Evolutionary conservation across 2,888 invertebrate genomes (phyloP).

Genomic region (Aquatica leii): DNA sequence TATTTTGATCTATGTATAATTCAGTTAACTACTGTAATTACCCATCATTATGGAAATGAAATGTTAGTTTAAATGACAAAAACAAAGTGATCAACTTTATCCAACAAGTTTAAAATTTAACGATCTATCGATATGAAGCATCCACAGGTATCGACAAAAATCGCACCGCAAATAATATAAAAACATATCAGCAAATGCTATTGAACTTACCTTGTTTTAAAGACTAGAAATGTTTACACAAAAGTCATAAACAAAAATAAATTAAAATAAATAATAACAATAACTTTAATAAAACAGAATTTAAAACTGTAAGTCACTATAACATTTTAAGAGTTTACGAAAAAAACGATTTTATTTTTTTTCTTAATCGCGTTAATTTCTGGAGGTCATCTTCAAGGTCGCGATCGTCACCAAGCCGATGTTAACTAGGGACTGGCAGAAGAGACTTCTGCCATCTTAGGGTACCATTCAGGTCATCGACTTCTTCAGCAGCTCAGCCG

Average conservation of each 20-base stretch:
- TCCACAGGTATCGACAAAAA: not conserved
- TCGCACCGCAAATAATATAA: not conserved
- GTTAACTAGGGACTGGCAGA: conserved; percentile 54
- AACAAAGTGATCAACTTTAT: conserved; percentile 19
- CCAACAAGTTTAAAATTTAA: conserved; percentile 26
- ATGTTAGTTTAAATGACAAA: conserved; percentile 3
- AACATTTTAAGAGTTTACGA: conserved; percentile 23
- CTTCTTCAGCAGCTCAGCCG: conserved; percentile 51
- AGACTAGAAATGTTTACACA: conserved; percentile 36
- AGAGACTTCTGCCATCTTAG: conserved; percentile 56
- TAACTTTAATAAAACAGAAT: conserved; percentile 17
- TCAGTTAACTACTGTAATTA: too few species aligned
- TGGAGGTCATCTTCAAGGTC: conserved; percentile 54
- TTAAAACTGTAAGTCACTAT: conserved; percentile 22
- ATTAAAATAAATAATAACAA: conserved; percentile 31
- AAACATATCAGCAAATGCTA: conserved; percentile 1
- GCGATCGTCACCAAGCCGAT: conserved; percentile 54
- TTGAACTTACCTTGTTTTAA: conserved; percentile 29
- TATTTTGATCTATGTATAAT: too few species aligned
- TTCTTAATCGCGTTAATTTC: conserved; percentile 47
- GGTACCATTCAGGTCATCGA: conserved; percentile 55
- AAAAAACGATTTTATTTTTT: not conserved
- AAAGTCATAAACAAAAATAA: conserved; percentile 27
- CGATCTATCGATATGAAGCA: not conserved
- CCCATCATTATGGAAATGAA: not conserved